Evolutionary conservation across 2,797 vertebrate species (phyloP), one percentile per base, ranked within the genome.

Genomic region (Aselliscus stoliczkanus): DNA sequence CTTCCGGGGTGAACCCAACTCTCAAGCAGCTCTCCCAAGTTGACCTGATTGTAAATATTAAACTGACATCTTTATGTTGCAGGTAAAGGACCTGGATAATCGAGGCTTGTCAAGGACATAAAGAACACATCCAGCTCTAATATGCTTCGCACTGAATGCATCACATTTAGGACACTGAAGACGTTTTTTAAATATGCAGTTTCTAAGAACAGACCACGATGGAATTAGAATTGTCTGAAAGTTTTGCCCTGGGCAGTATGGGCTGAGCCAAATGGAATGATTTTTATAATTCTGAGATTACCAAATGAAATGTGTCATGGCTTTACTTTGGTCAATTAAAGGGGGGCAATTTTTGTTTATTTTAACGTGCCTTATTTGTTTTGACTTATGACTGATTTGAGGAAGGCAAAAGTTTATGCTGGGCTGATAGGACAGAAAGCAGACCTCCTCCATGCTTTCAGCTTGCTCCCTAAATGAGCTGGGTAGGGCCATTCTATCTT

Each of bases 1-100:
- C 12, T 62, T 17, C 14, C 81, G 14, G 14, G 31, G 18, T 75
- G 64, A 96, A n/a, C 39, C 34, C 27, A 64, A 5, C 58, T 64
- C 14, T n/a, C 70, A 25, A 58, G 75, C 75, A 67, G 34, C 72
- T 91, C 12, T 79, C 39, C 70, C n/a, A 25, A 37, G 39, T 11
- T 92, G 54, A 84, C 34, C 34, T 90, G 65, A 84, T 73, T 75
- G 1, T 83, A 79, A 42, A 73, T 42, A 79, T 42, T 88, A 94
- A 97, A 80, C 42, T 75, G 65, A 27, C 34, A 21, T 87, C 58
- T 97, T 97, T 94, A 34, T 95, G n/a, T 96, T 97, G 70, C 95
- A 99, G 99, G 99, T 99, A 97, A 99, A 99, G 98, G 99, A 99
- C 97, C 97, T 99, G 98, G 99, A 99, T 98, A 99, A 99, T 98